Percentiles rank a stretch among this genome's conserved stretches.
Evolutionary conservation across 2,888 invertebrate species (phyloP).

Genomic region (Agrilus mali): DNA sequence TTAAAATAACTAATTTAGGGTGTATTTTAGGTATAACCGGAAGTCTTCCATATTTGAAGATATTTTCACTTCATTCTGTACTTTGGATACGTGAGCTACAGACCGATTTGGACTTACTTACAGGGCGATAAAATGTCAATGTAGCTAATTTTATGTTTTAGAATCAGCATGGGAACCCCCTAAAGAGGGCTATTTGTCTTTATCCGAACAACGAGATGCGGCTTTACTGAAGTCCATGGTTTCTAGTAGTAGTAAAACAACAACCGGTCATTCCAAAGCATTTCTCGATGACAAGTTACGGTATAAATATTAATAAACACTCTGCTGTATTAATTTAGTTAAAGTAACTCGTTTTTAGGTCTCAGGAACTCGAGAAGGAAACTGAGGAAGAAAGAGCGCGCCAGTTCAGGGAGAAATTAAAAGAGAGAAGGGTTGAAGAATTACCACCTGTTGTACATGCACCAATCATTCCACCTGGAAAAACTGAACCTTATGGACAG

Average conservation of each 20-base stretch:
- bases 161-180: constrained; percentile 71
- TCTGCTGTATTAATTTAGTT: background rate
- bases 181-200: constrained; percentile 53
- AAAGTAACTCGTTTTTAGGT: constrained; percentile 11
- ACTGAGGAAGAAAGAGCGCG: constrained; percentile 40
- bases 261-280: no score
- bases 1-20: no score
- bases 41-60: no score
- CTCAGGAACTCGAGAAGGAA: constrained; percentile 29
- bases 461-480: constrained; percentile 47
- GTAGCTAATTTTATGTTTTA: constrained; percentile 20
- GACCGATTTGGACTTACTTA: no score
- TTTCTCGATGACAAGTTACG: constrained; percentile 7
- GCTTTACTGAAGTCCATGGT: constrained; percentile 32
- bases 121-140: no score
- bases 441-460: constrained; percentile 30
- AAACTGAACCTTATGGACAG: constrained; percentile 58
- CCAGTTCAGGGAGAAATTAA: constrained; percentile 36
- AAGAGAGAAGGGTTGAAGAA: constrained; percentile 27
- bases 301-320: constrained; percentile 3
- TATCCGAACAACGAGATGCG: constrained; percentile 49
- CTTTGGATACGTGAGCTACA: no score
- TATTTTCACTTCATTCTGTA: no score
- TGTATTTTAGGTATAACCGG: no score
- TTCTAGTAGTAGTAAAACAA: constrained; percentile 16